Conservation (phyloP, 1,140 invertebrate species). For the Caenorhabditis briggsae region DNA sequence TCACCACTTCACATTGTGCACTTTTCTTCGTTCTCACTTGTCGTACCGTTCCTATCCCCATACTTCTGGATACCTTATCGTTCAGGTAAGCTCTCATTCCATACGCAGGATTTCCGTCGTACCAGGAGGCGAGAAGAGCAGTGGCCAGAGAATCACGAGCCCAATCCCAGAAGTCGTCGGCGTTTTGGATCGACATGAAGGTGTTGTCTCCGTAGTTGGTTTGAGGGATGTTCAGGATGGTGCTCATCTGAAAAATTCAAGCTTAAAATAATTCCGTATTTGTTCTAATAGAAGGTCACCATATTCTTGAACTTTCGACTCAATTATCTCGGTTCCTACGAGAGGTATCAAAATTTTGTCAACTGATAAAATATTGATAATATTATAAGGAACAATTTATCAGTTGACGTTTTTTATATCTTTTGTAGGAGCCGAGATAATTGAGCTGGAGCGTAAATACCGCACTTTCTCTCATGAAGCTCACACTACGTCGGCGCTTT, state of each 20-base stretch:
- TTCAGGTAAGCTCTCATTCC: conserved; percentile 79
- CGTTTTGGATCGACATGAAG: conserved; percentile 61
- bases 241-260: conserved; percentile 52
- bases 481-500: no score
- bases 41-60: conserved; percentile 80
- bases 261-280: neutral
- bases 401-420: no score
- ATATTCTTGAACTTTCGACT: no score
- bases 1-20: conserved; percentile 73
- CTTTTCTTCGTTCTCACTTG: conserved; percentile 78
- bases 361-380: no score
- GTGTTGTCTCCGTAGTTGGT: conserved; percentile 43
- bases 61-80: conserved; percentile 78
- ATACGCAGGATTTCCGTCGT: conserved; percentile 79
- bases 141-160: conserved; percentile 78
- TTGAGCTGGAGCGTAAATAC: no score
- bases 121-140: conserved; percentile 77
- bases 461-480: no score
- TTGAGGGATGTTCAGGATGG: conserved; percentile 57
- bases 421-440: no score
- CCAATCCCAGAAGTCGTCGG: conserved; percentile 79
- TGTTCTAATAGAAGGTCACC: no score
- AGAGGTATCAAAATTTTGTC: no score
- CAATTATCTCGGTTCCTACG: no score
- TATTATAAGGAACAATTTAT: no score